Evolutionary conservation across 2,888 invertebrate species (phyloP).

Genomic region (Troides aeacus): DNA sequence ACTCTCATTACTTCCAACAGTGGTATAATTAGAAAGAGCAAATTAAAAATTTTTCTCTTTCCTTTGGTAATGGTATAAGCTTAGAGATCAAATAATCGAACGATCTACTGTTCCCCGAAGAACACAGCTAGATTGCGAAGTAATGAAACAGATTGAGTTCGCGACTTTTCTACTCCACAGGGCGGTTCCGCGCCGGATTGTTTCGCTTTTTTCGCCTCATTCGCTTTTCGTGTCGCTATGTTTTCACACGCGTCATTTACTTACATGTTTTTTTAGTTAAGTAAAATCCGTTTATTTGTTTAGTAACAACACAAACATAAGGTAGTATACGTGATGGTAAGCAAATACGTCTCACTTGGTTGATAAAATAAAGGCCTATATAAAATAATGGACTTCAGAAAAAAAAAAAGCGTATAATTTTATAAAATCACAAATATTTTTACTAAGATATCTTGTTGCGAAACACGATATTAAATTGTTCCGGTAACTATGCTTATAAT

Average conservation of each 20-base stretch:
- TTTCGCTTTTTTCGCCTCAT: slow-evolving; percentile 35
- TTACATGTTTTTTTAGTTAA: slow-evolving; percentile 28
- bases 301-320: not conserved
- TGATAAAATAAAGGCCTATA: not conserved
- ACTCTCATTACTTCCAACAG: not conserved
- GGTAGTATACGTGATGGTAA: too few species aligned
- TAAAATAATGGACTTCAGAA: not conserved
- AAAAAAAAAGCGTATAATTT: not conserved
- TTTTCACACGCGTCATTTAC: slow-evolving; percentile 35
- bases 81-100: slow-evolving; percentile 31
- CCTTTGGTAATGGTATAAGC: not conserved
- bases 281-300: not conserved
- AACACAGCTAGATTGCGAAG: slow-evolving; percentile 23
- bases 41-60: not conserved
- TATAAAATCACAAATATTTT: not conserved
- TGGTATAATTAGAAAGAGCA: not conserved
- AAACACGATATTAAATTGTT: too few species aligned
- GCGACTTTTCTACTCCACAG: slow-evolving; percentile 31
- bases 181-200: slow-evolving; percentile 37
- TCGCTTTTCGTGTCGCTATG: slow-evolving; percentile 32
- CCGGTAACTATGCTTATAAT: not conserved
- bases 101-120: slow-evolving; percentile 36
- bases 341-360: not conserved
- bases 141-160: slow-evolving; percentile 43
- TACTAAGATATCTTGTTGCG: too few species aligned